Evolutionary conservation across 2,888 invertebrate genomes (phyloP).

Genomic region (Parthenolecanium corni): DNA sequence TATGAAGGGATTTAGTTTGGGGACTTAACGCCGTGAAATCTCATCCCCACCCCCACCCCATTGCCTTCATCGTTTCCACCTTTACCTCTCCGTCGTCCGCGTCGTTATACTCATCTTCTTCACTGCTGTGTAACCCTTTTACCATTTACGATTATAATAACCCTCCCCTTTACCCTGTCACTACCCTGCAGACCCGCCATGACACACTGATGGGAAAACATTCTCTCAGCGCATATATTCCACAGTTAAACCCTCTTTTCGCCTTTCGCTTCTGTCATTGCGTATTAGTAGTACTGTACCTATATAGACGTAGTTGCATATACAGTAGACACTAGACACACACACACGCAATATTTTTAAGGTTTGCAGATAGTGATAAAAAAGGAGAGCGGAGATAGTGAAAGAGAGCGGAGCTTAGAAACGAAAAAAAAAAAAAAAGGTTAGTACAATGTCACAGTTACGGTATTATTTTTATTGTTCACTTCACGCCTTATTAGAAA

Average conservation of each 20-base stretch:
- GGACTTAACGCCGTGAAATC: conserved; percentile 28
- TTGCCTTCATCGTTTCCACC: too few species aligned
- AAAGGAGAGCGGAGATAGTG: too few species aligned
- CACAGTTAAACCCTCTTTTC: conserved; percentile 19
- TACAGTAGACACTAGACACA: too few species aligned
- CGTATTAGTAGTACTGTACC: conserved; percentile 4
- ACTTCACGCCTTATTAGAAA: conserved; percentile 18
- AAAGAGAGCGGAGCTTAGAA: too few species aligned
- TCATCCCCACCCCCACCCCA: background rate
- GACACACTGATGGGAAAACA: conserved; percentile 24
- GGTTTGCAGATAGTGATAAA: too few species aligned
- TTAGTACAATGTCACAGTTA: conserved; percentile 7
- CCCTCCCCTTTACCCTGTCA: too few species aligned
- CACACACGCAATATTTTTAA: too few species aligned
- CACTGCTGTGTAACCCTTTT: too few species aligned
- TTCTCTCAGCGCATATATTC: conserved; percentile 28
- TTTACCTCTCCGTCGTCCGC: too few species aligned
- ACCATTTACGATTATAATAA: too few species aligned
- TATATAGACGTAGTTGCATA: background rate
- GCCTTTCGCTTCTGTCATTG: conserved; percentile 16
- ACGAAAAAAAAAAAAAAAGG: background rate
- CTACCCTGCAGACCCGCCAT: conserved; percentile 9
- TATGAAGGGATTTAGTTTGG: conserved; percentile 29
- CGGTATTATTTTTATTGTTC: conserved; percentile 16
- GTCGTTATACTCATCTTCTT: too few species aligned